These are phyloP conservation scores for Punctoribates punctum DNA, from an alignment of 2,888 invertebrate species.

Conservation along the genomic window DNA sequence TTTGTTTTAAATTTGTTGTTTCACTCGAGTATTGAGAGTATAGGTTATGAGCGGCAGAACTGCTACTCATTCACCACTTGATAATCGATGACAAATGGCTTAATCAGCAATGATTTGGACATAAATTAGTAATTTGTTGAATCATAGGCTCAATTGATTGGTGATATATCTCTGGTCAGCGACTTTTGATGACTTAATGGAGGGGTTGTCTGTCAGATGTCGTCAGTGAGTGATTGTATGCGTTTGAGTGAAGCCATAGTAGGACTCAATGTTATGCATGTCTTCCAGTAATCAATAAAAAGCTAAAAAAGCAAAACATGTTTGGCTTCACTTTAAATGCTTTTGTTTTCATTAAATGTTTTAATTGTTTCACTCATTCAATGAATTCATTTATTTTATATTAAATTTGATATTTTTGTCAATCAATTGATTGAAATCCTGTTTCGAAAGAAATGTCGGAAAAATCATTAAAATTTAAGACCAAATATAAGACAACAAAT, in stretches of 20 bases:
- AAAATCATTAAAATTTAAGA: not conserved
- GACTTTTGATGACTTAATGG: too few species aligned
- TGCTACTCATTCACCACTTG: too few species aligned
- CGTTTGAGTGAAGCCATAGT: constrained; percentile 7
- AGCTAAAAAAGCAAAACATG: constrained; percentile 4
- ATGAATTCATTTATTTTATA: not conserved
- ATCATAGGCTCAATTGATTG: too few species aligned
- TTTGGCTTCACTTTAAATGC: not conserved
- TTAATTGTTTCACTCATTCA: not conserved
- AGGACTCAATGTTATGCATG: constrained; percentile 1
- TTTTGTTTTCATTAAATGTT: constrained; percentile 12
- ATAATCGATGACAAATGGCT: too few species aligned
- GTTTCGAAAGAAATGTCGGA: not conserved
- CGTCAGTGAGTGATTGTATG: too few species aligned
- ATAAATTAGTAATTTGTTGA: too few species aligned
- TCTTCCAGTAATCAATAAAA: not conserved
- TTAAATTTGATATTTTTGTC: not conserved
- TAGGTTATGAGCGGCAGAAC: too few species aligned
- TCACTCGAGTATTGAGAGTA: too few species aligned
- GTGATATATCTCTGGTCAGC: too few species aligned
- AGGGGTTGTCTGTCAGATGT: too few species aligned
- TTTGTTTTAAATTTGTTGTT: too few species aligned
- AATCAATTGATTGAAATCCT: not conserved
- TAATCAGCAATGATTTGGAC: too few species aligned
- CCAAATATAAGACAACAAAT: not conserved